Evolutionary conservation across 2,113 vertebrate genomes (phyloP), one percentile per base, ranked within the genome.

Genomic region (Caloenas nicobarica): DNA sequence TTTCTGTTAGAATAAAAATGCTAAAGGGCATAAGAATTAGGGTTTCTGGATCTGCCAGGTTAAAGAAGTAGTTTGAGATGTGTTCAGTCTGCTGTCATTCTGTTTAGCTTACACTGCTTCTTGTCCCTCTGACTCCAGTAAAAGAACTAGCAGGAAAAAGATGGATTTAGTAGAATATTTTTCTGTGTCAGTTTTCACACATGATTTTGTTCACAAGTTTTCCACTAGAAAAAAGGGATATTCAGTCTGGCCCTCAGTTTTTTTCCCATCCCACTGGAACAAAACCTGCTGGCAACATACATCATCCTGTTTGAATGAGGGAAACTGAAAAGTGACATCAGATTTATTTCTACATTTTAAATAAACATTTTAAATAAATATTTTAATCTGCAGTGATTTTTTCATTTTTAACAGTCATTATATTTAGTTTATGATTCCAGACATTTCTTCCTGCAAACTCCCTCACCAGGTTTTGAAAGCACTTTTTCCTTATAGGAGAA

Each of bases 381-480:
- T 25, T 36, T 92, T 81, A 76, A 81, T 73, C 71, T 79, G 5
- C 58, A 86, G 25, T 93, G 50, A 12, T 74, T 28, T 50, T 90
- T 94, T 84, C 74, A 8, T 2, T 66, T 95, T 77, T 73, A 91
- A 50, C 19, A 82, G 62, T 79, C 61, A 77, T 80, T 92, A 15
- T 22, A 92, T 94, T 94, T 64, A 54, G 46, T 88, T 95, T 94
- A 62, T 61, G 38, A 73, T 93, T 94, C 58, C 78, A 91, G 81
- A 80, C 16, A 54, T 94, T 95, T 92, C 42, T 95, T 73, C 51
- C 81, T 93, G 38, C 48, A 89, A 84, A 90, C 25, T 96, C 34
- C 69, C 53, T 71, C 69, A 80, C 16, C 12, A 80, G 83, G n/a
- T 80, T 88, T 94, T 91, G 54, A 38, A 94, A 96, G 76, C 10